These are phyloP conservation scores for Zoanthus gigantus DNA, from an alignment of 92 coral and sea anemone genomes.

Conservation along the genomic window DNA sequence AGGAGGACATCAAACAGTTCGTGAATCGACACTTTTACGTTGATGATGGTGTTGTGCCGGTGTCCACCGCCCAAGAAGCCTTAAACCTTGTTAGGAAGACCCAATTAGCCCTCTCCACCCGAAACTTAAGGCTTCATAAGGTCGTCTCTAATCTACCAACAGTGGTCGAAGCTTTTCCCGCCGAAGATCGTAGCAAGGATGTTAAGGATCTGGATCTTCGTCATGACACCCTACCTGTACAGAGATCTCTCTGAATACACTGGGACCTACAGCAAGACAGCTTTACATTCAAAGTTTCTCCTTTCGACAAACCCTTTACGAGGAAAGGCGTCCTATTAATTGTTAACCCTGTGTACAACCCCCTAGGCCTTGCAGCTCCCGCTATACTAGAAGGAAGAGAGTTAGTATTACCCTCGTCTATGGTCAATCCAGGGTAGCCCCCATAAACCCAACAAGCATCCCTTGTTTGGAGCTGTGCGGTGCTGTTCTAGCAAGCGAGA, in stretches of 20 bases:
- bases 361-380: constrained; percentile 55
- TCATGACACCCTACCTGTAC: constrained; percentile 16
- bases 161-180: constrained; percentile 63
- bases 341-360: constrained; percentile 42
- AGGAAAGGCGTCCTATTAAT: constrained; percentile 45
- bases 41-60: constrained; percentile 40
- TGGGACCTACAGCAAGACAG: constrained; percentile 42
- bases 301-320: constrained; percentile 43
- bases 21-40: constrained; percentile 46
- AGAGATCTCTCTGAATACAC: constrained; percentile 33
- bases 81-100: constrained; percentile 43
- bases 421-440: constrained; percentile 64
- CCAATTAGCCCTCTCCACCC: constrained; percentile 53
- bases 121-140: constrained; percentile 58
- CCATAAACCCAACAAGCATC: constrained; percentile 44
- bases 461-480: constrained; percentile 57
- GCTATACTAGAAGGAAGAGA: constrained; percentile 42
- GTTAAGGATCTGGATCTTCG: constrained; percentile 39
- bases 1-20: constrained; percentile 37
- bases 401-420: constrained; percentile 39
- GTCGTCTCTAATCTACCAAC: constrained; percentile 51
- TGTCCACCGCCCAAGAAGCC: constrained; percentile 46
- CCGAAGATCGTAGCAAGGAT: constrained; percentile 28
- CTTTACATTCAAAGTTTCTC: constrained; percentile 25
- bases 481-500: constrained; percentile 51